phyloP scores from a whole-genome alignment of 2,797 vertebrate genomes.

The Aulostomus chinensis region DNA sequence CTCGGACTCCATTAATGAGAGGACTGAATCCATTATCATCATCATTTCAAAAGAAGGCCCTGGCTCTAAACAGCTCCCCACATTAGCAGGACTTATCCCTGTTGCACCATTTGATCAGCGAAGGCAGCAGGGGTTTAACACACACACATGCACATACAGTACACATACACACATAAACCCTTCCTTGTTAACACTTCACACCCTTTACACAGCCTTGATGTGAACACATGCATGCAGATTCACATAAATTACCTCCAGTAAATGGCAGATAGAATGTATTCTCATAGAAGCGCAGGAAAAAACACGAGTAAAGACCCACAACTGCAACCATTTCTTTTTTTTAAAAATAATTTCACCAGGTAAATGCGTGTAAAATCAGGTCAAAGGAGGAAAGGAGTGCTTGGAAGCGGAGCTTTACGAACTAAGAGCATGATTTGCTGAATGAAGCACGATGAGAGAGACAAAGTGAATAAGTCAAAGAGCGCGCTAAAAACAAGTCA shows the following conservation, averaged over 20 bases:
- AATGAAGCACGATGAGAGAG: too few species aligned
- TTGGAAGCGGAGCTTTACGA: too few species aligned
- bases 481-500: too few species aligned
- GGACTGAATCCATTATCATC: slow-evolving; percentile 99
- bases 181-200: slow-evolving; percentile 43
- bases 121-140: slow-evolving; percentile 86
- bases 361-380: too few species aligned
- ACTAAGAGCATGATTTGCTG: too few species aligned
- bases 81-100: slow-evolving; percentile 95
- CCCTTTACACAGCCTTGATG: slow-evolving; percentile 30
- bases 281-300: too few species aligned
- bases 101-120: slow-evolving; percentile 98
- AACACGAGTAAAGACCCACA: too few species aligned
- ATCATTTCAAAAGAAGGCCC: slow-evolving; percentile 98
- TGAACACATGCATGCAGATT: slow-evolving; percentile 20
- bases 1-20: slow-evolving; percentile 99
- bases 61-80: slow-evolving; percentile 94
- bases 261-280: slow-evolving; percentile 40
- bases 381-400: too few species aligned
- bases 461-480: too few species aligned
- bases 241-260: slow-evolving; percentile 34
- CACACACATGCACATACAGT: slow-evolving; percentile 17
- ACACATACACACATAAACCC: slow-evolving; percentile 24
- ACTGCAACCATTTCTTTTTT: too few species aligned
- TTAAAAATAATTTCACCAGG: too few species aligned